phyloP scores from a whole-genome alignment of 1,140 invertebrate genomes.

The Lepidurus couesii region DNA sequence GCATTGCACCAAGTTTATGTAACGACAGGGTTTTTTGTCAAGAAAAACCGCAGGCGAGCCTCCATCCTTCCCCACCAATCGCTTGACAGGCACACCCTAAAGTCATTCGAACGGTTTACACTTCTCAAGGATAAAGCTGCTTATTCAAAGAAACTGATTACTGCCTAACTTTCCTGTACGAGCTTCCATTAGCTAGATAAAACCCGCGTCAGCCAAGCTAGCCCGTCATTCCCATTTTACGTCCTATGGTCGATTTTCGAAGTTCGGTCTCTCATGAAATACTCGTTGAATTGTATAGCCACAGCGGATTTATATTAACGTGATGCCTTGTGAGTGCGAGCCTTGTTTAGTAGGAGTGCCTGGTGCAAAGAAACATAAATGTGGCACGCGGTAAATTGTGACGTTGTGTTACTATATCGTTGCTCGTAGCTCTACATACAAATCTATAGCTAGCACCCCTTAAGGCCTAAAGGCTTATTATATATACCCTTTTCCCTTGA shows the following conservation, averaged over 20 bases:
- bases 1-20: not conserved
- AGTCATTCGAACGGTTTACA: not conserved
- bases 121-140: not conserved
- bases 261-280: not conserved
- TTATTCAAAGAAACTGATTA: not conserved
- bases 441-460: not conserved
- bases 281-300: not conserved
- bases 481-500: not conserved
- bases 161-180: too few species aligned
- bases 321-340: not conserved
- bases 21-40: not conserved
- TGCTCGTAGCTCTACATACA: not conserved
- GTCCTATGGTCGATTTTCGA: not conserved
- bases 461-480: not conserved
- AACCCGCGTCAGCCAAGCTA: not conserved
- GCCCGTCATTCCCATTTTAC: not conserved
- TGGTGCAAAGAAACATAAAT: not conserved
- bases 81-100: not conserved
- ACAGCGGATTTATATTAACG: not conserved
- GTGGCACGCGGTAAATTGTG: not conserved
- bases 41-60: not conserved
- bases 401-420: not conserved
- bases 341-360: not conserved
- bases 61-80: not conserved
- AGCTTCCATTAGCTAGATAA: not conserved